Conservation (phyloP, 2,888 invertebrate genomes). For the Rhabditophanes sp. region DNA sequence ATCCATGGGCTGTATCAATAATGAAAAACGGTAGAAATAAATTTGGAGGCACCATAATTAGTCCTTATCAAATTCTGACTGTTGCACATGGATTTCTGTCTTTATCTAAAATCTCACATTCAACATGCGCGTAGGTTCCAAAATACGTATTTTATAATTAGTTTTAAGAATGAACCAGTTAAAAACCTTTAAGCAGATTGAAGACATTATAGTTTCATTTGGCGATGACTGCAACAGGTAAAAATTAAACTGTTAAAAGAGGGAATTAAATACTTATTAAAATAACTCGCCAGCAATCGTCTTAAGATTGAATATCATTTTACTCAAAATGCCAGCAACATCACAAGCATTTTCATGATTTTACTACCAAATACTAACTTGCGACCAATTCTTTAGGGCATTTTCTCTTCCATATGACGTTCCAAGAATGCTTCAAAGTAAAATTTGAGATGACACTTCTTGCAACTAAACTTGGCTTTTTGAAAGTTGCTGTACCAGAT, state of each 20-base stretch:
- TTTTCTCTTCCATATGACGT: no score
- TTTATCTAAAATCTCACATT: conserved; percentile 12
- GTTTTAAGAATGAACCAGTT: conserved; percentile 18
- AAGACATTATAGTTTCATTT: conserved; percentile 19
- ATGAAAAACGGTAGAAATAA: conserved; percentile 18
- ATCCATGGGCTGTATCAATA: conserved; percentile 35
- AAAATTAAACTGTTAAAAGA: conserved; percentile 12
- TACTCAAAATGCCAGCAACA: no score
- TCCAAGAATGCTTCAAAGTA: no score
- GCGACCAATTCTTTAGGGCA: no score
- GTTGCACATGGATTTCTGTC: conserved; percentile 39
- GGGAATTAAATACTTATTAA: no score
- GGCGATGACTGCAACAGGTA: conserved; percentile 39
- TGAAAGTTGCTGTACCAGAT: no score
- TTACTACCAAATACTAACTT: no score
- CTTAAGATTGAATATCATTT: no score
- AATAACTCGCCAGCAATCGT: no score
- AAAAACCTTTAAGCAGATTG: conserved; percentile 16
- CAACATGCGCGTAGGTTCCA: conserved; percentile 15
- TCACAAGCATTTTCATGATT: no score
- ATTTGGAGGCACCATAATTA: conserved; percentile 32
- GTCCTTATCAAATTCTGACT: conserved; percentile 38
- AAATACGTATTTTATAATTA: neutral
- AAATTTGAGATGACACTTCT: no score
- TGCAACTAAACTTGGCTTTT: no score